Percentiles rank a stretch among this genome's conserved stretches.
Evolutionary conservation across 2,113 vertebrate species (phyloP).

Genomic region (Peromyscus polionotus): DNA sequence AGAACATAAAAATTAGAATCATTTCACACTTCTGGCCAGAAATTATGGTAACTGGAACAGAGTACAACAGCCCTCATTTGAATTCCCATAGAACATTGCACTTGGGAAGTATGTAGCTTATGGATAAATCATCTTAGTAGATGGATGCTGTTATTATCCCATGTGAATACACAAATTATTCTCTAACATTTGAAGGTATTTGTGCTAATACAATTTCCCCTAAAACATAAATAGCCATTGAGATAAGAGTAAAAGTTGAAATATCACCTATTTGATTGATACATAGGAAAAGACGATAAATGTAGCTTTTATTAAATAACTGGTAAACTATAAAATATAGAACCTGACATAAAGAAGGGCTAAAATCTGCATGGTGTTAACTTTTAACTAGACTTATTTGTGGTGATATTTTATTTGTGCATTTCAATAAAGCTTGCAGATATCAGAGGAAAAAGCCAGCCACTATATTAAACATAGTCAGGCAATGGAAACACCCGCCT

Average conservation of each 20-base stretch:
- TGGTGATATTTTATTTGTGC: no score
- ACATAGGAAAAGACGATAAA: not conserved
- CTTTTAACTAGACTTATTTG: not conserved
- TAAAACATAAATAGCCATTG: not conserved
- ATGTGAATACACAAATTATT: not conserved
- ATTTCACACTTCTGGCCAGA: not conserved
- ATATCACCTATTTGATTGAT: not conserved
- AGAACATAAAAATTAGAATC: not conserved
- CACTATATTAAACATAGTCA: no score
- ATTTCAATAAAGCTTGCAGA: no score
- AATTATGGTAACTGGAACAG: not conserved
- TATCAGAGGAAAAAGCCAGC: no score
- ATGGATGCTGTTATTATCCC: not conserved
- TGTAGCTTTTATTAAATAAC: not conserved
- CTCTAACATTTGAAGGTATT: not conserved
- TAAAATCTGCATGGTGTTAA: not conserved
- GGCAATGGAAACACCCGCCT: no score
- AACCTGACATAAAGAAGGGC: not conserved
- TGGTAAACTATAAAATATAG: not conserved
- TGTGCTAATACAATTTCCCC: not conserved
- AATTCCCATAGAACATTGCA: not conserved
- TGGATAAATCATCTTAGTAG: not conserved
- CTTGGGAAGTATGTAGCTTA: not conserved
- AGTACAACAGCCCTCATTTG: not conserved
- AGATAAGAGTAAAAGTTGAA: not conserved